Conservation (phyloP, 2,888 invertebrate species). For the Andricus curvator region DNA sequence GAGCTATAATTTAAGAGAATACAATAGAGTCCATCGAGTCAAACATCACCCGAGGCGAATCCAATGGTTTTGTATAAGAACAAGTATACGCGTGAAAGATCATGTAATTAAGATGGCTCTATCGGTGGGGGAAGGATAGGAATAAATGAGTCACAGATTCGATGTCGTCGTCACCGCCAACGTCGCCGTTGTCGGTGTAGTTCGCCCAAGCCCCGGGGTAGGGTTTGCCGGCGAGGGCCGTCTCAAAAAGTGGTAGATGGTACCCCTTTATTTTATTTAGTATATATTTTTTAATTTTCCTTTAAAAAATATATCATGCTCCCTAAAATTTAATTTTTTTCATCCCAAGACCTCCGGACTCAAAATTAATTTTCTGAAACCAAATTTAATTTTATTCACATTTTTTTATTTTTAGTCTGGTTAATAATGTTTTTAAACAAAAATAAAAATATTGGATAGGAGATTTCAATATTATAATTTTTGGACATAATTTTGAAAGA, state of each 20-base stretch:
- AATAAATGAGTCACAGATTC: not conserved
- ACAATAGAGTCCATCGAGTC: not conserved
- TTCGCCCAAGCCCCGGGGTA: not conserved
- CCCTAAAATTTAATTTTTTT: not conserved
- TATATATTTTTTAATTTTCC: not conserved
- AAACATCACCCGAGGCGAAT: not conserved
- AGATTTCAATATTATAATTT: no score
- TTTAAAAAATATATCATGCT: not conserved
- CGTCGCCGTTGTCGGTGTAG: not conserved
- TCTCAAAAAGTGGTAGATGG: not conserved
- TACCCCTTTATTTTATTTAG: not conserved
- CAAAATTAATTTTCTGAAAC: not conserved
- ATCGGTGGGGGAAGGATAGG: not conserved
- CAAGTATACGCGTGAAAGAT: not conserved
- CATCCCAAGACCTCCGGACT: not conserved
- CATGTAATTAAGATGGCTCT: not conserved
- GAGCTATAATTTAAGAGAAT: not conserved
- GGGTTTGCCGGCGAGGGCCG: not conserved
- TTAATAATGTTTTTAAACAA: not conserved
- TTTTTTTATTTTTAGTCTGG: not conserved
- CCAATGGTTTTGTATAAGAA: not conserved
- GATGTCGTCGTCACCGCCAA: not conserved
- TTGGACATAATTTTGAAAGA: no score
- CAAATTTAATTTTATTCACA: not conserved
- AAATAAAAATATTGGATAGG: not conserved